Conservation (phyloP, 2,888 invertebrate genomes). For the Pseudococcus jackbeardsleyi region DNA sequence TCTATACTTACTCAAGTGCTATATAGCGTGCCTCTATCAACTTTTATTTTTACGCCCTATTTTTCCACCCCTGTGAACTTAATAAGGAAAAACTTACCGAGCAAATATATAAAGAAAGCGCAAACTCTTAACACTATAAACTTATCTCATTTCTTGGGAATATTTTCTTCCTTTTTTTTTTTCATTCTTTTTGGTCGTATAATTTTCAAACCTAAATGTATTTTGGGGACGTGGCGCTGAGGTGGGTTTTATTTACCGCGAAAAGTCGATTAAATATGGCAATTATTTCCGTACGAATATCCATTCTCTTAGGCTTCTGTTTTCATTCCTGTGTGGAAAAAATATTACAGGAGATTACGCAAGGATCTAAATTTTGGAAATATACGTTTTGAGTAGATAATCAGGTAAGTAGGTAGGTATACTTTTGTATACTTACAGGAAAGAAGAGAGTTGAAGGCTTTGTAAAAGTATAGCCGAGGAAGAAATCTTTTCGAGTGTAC, state of each 20-base stretch:
- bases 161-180: neutral
- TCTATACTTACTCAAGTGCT: neutral
- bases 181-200: neutral
- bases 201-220: neutral
- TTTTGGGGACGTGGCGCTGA: neutral
- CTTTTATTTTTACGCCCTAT: slow-evolving; percentile 50
- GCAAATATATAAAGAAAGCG: slow-evolving; percentile 21
- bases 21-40: slow-evolving; percentile 19
- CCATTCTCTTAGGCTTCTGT: neutral
- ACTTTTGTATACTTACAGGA: neutral
- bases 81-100: slow-evolving; percentile 43
- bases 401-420: no score
- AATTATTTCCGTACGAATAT: neutral
- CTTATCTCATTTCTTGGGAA: slow-evolving; percentile 14
- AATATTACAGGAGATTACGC: no score
- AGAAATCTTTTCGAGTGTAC: neutral
- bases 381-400: no score
- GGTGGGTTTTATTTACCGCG: neutral
- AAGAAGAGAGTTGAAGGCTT: neutral
- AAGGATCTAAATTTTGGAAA: no score
- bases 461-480: neutral
- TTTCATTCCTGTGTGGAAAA: neutral
- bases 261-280: neutral
- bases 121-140: slow-evolving; percentile 3
- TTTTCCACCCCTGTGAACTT: slow-evolving; percentile 49